Evolutionary conservation across 1,140 invertebrate species (phyloP).

Genomic region (Andrena cerasifolii): DNA sequence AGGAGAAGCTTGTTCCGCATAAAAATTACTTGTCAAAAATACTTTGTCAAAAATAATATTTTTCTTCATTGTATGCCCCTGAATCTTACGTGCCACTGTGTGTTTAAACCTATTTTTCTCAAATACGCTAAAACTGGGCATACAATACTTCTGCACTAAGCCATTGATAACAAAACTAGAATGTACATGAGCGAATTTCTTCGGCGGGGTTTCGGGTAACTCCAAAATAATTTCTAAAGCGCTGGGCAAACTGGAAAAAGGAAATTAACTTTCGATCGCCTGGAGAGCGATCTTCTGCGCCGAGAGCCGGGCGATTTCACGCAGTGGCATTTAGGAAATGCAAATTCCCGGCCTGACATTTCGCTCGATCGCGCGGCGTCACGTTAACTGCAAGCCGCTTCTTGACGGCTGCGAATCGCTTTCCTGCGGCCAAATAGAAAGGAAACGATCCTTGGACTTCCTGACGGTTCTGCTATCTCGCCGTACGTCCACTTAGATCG

Average conservation of each 20-base stretch:
- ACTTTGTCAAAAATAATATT: too few relatives aligned
- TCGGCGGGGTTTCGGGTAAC: background rate
- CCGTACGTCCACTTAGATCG: background rate
- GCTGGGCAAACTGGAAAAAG: too few relatives aligned
- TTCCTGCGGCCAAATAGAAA: slow-evolving; percentile 10
- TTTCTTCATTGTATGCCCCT: too few relatives aligned
- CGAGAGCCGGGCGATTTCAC: slow-evolving; percentile 26
- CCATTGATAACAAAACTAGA: too few relatives aligned
- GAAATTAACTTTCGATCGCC: background rate
- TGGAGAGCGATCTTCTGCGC: background rate
- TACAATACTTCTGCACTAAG: too few relatives aligned
- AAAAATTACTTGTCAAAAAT: too few relatives aligned
- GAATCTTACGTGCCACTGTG: too few relatives aligned
- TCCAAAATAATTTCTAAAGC: background rate
- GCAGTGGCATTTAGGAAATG: slow-evolving; percentile 48
- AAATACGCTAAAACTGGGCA: too few relatives aligned
- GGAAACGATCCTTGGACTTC: slow-evolving; percentile 29
- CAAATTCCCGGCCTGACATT: slow-evolving; percentile 45
- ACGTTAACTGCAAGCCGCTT: slow-evolving; percentile 28
- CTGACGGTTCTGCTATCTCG: slow-evolving; percentile 1
- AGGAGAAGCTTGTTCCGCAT: too few relatives aligned
- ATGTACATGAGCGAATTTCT: too few relatives aligned
- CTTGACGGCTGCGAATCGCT: slow-evolving; percentile 27
- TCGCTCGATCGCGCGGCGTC: slow-evolving; percentile 30
- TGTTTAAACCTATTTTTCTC: too few relatives aligned